phyloP scores from a whole-genome alignment of 2,888 invertebrate genomes.

The Leptopilina myrica region DNA sequence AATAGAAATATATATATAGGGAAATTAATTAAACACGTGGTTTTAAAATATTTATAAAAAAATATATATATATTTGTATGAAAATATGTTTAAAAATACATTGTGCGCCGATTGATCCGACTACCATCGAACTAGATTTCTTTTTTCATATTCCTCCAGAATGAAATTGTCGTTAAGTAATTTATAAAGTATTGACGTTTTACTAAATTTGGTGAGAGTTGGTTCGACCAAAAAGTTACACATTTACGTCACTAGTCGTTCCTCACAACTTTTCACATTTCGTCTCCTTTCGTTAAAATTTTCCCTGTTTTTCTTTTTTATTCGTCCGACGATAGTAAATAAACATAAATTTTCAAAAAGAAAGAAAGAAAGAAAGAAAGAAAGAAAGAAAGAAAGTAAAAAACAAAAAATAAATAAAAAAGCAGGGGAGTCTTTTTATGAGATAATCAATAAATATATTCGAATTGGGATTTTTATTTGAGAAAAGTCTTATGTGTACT shows the following conservation, averaged over 20 bases:
- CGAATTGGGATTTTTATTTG: too few relatives aligned
- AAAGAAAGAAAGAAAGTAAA: too few relatives aligned
- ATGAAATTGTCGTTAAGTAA: background rate
- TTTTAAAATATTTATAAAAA: too few relatives aligned
- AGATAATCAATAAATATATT: too few relatives aligned
- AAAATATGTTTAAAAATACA: background rate
- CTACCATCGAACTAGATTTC: background rate
- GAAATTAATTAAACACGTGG: too few relatives aligned
- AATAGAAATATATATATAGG: too few relatives aligned
- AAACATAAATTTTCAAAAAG: background rate
- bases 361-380: too few relatives aligned
- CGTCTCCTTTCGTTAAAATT: too few relatives aligned
- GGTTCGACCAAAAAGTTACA: background rate
- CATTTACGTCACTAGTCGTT: background rate
- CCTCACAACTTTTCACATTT: background rate
- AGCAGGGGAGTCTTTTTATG: too few relatives aligned
- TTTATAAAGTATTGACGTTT: conserved; percentile 9
- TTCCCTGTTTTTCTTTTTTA: background rate
- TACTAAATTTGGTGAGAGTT: background rate
- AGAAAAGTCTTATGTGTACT: too few relatives aligned
- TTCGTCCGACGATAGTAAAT: background rate
- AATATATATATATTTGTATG: too few relatives aligned
- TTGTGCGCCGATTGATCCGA: background rate
- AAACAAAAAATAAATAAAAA: too few relatives aligned
- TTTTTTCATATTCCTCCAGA: background rate